Evolutionary conservation across 1,140 invertebrate species (phyloP).

Genomic region (Potamilus streckersoni): DNA sequence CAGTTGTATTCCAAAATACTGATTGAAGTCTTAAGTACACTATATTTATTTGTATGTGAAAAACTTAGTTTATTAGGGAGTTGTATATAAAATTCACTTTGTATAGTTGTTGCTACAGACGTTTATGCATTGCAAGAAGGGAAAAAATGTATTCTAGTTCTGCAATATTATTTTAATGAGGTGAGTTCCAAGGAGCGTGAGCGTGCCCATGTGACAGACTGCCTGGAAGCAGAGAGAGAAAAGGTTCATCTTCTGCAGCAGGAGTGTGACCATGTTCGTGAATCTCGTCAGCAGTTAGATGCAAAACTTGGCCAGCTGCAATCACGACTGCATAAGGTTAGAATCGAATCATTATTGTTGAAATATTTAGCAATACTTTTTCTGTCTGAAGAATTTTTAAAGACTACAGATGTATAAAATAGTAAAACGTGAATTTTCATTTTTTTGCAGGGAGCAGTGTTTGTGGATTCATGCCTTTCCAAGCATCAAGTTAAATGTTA

Average conservation of each 20-base stretch:
- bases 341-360: background rate
- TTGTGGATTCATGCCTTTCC: too few relatives aligned
- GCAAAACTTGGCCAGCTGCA: constrained; percentile 50
- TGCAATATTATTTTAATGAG: constrained; percentile 1
- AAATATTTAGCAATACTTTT: background rate
- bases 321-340: constrained; percentile 47
- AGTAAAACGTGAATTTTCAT: too few relatives aligned
- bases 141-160: background rate
- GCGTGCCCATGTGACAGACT: constrained; percentile 37
- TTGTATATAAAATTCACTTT: too few relatives aligned
- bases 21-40: too few relatives aligned
- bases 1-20: too few relatives aligned
- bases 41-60: too few relatives aligned
- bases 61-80: too few relatives aligned
- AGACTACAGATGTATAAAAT: too few relatives aligned
- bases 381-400: background rate
- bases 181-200: background rate
- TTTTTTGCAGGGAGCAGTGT: too few relatives aligned
- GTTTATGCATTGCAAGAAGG: too few relatives aligned
- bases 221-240: constrained; percentile 46
- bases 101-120: too few relatives aligned
- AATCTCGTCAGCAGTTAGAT: constrained; percentile 43
- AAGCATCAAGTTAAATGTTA: background rate
- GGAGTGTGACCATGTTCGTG: constrained; percentile 53
- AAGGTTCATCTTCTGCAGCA: constrained; percentile 40